A percentile compares a stretch with the other conserved stretches of the same genome.
These are phyloP conservation scores for Tigriopus californicus DNA, from an alignment of 2,888 invertebrate genomes.

Conservation along the genomic window DNA sequence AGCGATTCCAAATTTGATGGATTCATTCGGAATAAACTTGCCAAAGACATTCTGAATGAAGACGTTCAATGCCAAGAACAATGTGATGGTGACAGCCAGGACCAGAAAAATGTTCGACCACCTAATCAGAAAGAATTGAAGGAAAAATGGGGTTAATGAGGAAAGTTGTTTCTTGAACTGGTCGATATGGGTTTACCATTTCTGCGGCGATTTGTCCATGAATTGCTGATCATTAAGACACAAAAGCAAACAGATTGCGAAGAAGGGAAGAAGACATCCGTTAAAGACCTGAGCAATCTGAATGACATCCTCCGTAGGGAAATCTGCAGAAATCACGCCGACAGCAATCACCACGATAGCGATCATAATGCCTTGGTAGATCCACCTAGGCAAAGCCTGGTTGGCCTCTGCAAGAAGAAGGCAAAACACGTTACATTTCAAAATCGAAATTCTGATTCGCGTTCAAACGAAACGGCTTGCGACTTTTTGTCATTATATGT, in stretches of 20 bases:
- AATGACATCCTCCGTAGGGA: slow-evolving; percentile 3
- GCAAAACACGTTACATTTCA: too few species aligned
- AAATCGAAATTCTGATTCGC: too few species aligned
- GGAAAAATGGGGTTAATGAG: too few species aligned
- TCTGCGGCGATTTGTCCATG: slow-evolving; percentile 7
- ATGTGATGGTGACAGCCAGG: slow-evolving; percentile 10
- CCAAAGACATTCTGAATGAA: slow-evolving; percentile 9
- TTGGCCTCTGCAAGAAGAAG: too few species aligned
- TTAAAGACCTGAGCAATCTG: slow-evolving; percentile 13
- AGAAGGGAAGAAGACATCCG: slow-evolving; percentile 12
- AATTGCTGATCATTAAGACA: slow-evolving; percentile 9
- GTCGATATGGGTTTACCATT: neutral
- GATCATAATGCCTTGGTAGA: slow-evolving; percentile 3
- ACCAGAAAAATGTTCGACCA: slow-evolving; percentile 7
- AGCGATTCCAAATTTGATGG: slow-evolving; percentile 4
- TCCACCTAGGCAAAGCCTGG: slow-evolving; percentile 6
- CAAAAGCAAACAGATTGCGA: slow-evolving; percentile 6
- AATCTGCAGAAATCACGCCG: slow-evolving; percentile 7
- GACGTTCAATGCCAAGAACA: slow-evolving; percentile 12
- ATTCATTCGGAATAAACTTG: neutral
- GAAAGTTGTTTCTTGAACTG: neutral
- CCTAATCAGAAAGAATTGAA: neutral
- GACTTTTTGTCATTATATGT: too few species aligned
- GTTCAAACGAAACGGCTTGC: too few species aligned
- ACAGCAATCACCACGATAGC: slow-evolving; percentile 5